Base-by-base conservation (phyloP, 2,797 vertebrate genomes). In the Mallotus villosus region DNA sequence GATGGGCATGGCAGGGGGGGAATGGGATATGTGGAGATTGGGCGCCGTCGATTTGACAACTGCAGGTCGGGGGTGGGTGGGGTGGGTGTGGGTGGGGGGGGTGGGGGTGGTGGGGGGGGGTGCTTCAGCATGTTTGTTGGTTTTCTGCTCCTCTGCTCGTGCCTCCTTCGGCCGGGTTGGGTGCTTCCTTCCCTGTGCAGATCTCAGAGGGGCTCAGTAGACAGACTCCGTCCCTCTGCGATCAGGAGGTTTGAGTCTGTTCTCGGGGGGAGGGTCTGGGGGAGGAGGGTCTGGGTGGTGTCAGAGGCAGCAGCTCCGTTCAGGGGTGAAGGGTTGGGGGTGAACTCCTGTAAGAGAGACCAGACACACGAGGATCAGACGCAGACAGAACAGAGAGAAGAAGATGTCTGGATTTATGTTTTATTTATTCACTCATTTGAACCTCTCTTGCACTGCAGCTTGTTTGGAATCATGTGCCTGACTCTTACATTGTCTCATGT, bases 261-360 rank as follows among this genome's bases (percentile, higher is more conserved):
- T 69, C 87, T 88, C 85, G 84, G 84, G 86, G 84, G 83, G 82
- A 74, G 80, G 84, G 87, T 82, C 82, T 82, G 81, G 81, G 84
- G 84, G 86, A 83, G 83, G 82, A 74, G 80, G 84, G 87, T 82
- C 82, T 82, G 81, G 81, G 84, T 76, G 89, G 84, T 86, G 85
- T 84, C 84, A 87, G 85, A 83, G 82, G 84, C 87, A 79, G 83
- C 75, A 80, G 85, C 89, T 80, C 82, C 68, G 78, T 82, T 86
- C 75, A 83, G 87, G 85, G 90, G 89, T 81, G 77, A 77, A 74
- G 83, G 86, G 80, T 66, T 79, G 79, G 63, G 80, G 66, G 82
- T 49, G 81, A 87, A 80, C 84, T 90, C 88, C 92, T 94, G 82
- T 73, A 91, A 92, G 87, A 91, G 90, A 86, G 90, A 87, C 88